These are phyloP conservation scores for Hyperoodon ampullatus DNA, from an alignment of 2,113 vertebrate species.

Conservation along the genomic window DNA sequence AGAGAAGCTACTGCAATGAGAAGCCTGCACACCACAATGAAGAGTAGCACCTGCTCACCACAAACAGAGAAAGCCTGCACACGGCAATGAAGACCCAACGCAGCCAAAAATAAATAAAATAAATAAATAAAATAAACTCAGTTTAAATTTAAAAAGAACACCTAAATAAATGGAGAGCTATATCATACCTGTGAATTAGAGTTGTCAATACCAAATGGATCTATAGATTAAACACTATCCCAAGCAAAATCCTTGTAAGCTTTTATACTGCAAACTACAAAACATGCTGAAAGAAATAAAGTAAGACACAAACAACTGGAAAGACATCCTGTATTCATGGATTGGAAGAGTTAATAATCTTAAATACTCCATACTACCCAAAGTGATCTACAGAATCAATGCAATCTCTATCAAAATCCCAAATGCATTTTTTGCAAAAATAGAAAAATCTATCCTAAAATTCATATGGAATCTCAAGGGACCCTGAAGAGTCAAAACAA, in stretches of 20 bases:
- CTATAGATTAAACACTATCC: neutral
- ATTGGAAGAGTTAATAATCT: neutral
- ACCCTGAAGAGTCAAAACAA: neutral
- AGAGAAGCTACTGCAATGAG: too few species aligned
- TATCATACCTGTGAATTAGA: neutral
- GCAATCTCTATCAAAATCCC: neutral
- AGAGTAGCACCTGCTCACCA: too few species aligned
- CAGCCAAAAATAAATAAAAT: too few species aligned
- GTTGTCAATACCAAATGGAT: neutral
- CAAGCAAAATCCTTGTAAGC: neutral
- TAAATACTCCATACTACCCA: neutral
- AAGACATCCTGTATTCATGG: neutral
- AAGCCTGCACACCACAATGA: too few species aligned
- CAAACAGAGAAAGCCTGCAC: too few species aligned
- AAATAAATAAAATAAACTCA: too few species aligned
- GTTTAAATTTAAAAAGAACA: too few species aligned
- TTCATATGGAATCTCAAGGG: neutral
- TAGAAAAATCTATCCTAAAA: neutral
- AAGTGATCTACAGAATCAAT: neutral
- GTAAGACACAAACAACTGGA: neutral
- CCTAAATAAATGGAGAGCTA: neutral
- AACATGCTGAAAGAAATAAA: neutral
- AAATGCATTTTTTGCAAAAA: neutral
- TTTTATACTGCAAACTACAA: neutral
- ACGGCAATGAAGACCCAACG: rapidly evolving